Evolutionary conservation across 2,888 invertebrate species (phyloP).

Genomic region (Masnerella sp.): DNA sequence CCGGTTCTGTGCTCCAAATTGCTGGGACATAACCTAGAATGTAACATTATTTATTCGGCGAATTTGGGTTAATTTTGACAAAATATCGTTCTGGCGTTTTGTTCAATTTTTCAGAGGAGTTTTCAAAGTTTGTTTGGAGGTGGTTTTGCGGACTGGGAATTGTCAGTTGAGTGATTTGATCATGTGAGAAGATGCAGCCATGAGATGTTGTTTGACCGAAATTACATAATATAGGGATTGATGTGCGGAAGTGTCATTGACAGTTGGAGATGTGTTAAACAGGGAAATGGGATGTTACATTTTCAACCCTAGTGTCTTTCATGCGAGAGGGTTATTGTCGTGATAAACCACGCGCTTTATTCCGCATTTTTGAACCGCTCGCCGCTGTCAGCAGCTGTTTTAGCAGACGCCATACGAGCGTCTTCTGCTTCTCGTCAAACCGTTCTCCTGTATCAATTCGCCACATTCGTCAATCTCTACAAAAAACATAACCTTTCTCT

Average conservation of each 20-base stretch:
- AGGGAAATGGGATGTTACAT: not conserved
- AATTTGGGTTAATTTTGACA: too few relatives aligned
- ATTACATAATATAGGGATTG: slow-evolving; percentile 49
- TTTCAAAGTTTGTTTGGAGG: too few relatives aligned
- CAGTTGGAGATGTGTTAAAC: not conserved
- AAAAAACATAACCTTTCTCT: too few relatives aligned
- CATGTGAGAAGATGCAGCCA: not conserved
- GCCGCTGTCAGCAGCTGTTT: slow-evolving; percentile 49
- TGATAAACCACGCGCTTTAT: not conserved
- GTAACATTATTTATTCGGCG: too few relatives aligned
- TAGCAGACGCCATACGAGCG: slow-evolving; percentile 47
- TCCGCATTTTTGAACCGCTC: slow-evolving; percentile 32
- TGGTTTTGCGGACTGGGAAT: too few relatives aligned
- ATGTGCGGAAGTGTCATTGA: not conserved
- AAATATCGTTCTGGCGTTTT: too few relatives aligned
- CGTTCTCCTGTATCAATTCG: too few relatives aligned
- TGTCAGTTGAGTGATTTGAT: slow-evolving; percentile 6
- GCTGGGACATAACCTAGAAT: slow-evolving; percentile 30
- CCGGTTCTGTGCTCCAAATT: too few relatives aligned
- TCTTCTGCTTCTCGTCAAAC: slow-evolving; percentile 12
- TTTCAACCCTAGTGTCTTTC: slow-evolving; percentile 4
- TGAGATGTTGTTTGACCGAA: not conserved
- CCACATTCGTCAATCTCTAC: too few relatives aligned
- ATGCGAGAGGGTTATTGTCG: not conserved
- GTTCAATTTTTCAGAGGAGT: too few relatives aligned